Evolutionary conservation across 1,140 invertebrate species (phyloP).

Genomic region (Neodiprion pinetum): DNA sequence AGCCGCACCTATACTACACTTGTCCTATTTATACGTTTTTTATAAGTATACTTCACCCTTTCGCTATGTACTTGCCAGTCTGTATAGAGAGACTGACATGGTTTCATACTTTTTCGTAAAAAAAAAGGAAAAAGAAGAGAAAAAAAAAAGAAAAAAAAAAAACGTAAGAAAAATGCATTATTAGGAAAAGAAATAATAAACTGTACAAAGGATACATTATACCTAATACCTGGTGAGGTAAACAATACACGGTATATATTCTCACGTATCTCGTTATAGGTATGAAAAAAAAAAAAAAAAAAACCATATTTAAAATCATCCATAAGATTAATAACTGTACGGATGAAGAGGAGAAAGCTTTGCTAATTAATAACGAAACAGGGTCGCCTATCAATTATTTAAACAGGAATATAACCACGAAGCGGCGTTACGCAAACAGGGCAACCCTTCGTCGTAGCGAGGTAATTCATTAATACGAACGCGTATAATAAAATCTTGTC

Average conservation of each 20-base stretch:
- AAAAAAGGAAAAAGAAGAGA: not conserved
- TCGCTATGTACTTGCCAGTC: not conserved
- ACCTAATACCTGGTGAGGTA: not conserved
- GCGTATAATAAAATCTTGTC: not conserved
- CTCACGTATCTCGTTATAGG: not conserved
- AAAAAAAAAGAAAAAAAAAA: not conserved
- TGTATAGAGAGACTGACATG: not conserved
- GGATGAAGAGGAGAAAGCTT: not conserved
- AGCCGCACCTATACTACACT: not conserved
- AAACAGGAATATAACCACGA: conserved; percentile 36
- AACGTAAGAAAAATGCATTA: not conserved
- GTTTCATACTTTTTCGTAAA: conserved; percentile 2
- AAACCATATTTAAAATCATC: not conserved
- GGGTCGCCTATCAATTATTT: conserved; percentile 62
- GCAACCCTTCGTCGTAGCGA: not conserved
- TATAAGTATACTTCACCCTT: not conserved
- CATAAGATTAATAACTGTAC: not conserved
- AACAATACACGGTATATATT: not conserved
- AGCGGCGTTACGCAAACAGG: not conserved
- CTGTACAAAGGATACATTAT: not conserved
- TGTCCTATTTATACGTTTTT: conserved; percentile 7
- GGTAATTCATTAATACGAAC: not conserved
- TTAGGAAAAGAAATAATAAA: not conserved
- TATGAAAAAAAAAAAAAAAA: not conserved
- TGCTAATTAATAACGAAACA: conserved; percentile 59